These are phyloP conservation scores for Cyclargus thomasi DNA, from an alignment of 1,140 invertebrate species.

Conservation along the genomic window DNA sequence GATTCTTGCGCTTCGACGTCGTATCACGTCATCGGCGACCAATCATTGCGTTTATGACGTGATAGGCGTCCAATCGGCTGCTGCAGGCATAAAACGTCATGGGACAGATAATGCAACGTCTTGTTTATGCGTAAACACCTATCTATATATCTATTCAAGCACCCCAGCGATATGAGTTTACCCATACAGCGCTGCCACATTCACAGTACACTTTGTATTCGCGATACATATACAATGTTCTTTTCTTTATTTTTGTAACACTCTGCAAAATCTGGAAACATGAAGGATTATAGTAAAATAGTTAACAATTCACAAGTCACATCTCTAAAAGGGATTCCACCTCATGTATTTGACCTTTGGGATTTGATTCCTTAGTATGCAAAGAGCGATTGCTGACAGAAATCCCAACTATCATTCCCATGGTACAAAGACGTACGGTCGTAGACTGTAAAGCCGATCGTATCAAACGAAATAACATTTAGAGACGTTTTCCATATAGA, in stretches of 20 bases:
- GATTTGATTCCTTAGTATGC: slow-evolving; percentile 28
- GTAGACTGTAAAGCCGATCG: slow-evolving; percentile 34
- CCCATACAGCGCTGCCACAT: too few relatives aligned
- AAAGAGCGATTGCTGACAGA: slow-evolving; percentile 33
- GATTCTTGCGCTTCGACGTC: too few relatives aligned
- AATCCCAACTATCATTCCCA: slow-evolving; percentile 32
- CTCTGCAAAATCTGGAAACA: neutral
- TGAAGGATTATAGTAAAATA: neutral
- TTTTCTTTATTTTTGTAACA: too few relatives aligned
- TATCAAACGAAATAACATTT: slow-evolving; percentile 54
- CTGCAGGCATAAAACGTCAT: too few relatives aligned
- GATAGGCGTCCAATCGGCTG: too few relatives aligned
- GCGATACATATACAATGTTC: too few relatives aligned
- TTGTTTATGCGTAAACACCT: too few relatives aligned
- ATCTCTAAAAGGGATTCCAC: slow-evolving; percentile 3
- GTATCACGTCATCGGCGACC: too few relatives aligned
- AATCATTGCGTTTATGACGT: too few relatives aligned
- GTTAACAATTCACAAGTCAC: neutral
- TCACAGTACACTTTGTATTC: neutral
- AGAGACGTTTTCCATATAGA: slow-evolving; percentile 62
- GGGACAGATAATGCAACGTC: too few relatives aligned
- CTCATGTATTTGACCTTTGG: slow-evolving; percentile 23
- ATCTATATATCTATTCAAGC: too few relatives aligned
- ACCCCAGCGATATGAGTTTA: too few relatives aligned
- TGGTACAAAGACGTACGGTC: slow-evolving; percentile 29